A percentile compares a stretch with the other conserved stretches of the same genome.
Evolutionary conservation across 2,888 invertebrate genomes (phyloP).

Genomic region (Macrosiphum euphorbiae): DNA sequence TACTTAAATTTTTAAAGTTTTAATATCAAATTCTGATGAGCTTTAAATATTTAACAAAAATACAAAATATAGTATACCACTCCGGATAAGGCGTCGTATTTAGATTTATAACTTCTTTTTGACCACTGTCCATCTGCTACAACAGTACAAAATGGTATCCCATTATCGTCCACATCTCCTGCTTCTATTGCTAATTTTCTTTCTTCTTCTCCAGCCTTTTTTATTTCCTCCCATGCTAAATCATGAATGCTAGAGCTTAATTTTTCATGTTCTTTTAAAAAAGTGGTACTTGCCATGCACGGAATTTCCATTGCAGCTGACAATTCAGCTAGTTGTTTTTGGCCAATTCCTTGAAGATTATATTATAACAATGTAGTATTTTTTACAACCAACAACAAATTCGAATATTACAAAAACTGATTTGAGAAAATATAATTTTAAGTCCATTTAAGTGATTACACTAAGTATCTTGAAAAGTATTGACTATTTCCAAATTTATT

Average conservation of each 20-base stretch:
- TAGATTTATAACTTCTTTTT: not conserved
- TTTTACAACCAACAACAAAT: not conserved
- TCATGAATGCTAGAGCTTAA: not conserved
- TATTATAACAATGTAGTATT: too few relatives aligned
- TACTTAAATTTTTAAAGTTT: too few relatives aligned
- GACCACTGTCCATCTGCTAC: not conserved
- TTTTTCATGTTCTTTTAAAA: not conserved
- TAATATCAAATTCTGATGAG: too few relatives aligned
- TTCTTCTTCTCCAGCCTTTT: not conserved
- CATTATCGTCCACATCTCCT: constrained; percentile 1
- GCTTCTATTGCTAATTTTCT: constrained; percentile 16
- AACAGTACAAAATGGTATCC: not conserved
- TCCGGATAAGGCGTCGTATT: not conserved
- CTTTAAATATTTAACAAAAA: too few relatives aligned
- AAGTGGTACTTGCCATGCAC: not conserved
- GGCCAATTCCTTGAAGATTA: not conserved
- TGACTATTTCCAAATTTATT: too few relatives aligned
- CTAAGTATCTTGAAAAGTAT: too few relatives aligned
- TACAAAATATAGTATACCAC: not conserved
- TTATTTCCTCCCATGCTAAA: constrained; percentile 2
- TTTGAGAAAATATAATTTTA: too few relatives aligned
- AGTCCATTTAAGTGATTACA: too few relatives aligned
- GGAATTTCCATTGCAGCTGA: not conserved
- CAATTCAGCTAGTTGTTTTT: constrained; percentile 8
- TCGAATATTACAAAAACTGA: not conserved